Conservation (phyloP, 2,797 vertebrate genomes). For the Tragelaphus oryx region DNA sequence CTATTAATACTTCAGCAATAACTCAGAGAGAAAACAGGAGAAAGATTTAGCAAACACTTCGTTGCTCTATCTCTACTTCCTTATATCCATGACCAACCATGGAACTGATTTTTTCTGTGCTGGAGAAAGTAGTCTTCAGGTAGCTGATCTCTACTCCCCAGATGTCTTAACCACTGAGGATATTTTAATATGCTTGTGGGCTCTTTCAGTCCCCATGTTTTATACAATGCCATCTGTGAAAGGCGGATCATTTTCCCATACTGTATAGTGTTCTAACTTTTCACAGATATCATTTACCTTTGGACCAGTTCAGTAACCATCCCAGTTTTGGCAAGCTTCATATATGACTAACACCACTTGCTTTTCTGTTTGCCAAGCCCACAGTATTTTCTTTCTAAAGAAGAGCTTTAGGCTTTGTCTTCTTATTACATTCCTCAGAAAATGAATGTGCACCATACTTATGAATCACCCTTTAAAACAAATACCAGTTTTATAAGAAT, state of each 20-base stretch:
- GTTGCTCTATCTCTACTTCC: neutral
- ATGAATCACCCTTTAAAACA: neutral
- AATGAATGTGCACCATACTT: neutral
- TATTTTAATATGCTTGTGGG: neutral
- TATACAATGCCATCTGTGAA: neutral
- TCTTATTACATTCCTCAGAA: neutral
- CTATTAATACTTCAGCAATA: neutral
- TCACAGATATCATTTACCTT: constrained; percentile 10
- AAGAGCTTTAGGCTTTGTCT: neutral
- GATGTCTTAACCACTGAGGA: neutral
- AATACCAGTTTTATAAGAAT: neutral
- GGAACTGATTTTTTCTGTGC: neutral
- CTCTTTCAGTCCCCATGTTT: neutral
- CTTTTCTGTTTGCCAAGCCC: neutral
- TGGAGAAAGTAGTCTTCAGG: neutral
- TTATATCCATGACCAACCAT: neutral
- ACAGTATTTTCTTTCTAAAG: neutral
- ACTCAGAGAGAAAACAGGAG: neutral
- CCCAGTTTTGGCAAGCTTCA: neutral
- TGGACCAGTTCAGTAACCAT: neutral
- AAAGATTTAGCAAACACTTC: neutral
- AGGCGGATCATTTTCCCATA: neutral
- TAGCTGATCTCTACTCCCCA: neutral
- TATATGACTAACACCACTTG: neutral
- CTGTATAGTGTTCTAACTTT: neutral